Evolutionary conservation across 2,797 vertebrate genomes (phyloP).

Genomic region (Argya squamiceps): DNA sequence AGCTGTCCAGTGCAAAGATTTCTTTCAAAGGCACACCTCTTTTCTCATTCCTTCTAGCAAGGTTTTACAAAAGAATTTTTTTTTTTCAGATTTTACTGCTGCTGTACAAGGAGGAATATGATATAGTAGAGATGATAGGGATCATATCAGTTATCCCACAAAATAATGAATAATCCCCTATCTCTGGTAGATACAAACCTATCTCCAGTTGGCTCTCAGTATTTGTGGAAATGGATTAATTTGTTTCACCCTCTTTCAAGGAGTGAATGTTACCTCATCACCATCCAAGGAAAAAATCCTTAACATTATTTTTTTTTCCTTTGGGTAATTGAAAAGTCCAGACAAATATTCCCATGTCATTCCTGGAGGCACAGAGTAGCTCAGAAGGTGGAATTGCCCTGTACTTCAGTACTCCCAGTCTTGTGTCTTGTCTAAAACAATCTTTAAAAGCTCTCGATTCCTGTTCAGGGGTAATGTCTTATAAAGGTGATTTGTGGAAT

Average conservation of each 20-base stretch:
- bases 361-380: not conserved
- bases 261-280: not conserved
- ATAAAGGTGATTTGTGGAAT: not conserved
- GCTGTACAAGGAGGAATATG: not conserved
- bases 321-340: not conserved
- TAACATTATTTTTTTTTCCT: not conserved
- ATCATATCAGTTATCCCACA: not conserved
- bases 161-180: not conserved
- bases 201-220: not conserved
- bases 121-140: not conserved
- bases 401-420: not conserved
- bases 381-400: not conserved
- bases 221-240: not conserved
- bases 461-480: not conserved
- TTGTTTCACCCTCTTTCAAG: not conserved
- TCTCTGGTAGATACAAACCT: not conserved
- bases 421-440: not conserved
- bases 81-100: not conserved
- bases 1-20: not conserved
- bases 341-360: not conserved
- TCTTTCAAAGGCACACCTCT: not conserved
- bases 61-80: not conserved
- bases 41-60: not conserved
- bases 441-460: not conserved
- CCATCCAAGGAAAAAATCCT: not conserved